These are phyloP conservation scores for Brachionus manjavacas DNA, from an alignment of 1,140 invertebrate genomes.

Conservation along the genomic window DNA sequence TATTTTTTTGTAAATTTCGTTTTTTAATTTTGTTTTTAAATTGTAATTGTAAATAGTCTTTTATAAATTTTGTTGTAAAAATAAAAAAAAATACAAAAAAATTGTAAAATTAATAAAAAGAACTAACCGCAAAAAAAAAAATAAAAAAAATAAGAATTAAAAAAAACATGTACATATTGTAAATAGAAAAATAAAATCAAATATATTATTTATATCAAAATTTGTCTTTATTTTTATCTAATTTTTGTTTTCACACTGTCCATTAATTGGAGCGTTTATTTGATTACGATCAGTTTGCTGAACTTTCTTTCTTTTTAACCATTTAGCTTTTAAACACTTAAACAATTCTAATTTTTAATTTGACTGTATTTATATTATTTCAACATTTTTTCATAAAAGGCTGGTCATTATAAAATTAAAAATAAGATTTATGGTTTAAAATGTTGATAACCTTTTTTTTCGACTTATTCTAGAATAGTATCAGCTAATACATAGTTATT, in stretches of 20 bases:
- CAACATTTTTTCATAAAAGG: neutral
- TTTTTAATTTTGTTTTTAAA: neutral
- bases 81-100: neutral
- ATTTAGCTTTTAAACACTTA: neutral
- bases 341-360: no score
- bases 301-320: neutral
- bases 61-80: neutral
- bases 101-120: neutral
- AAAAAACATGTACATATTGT: no score
- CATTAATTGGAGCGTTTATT: neutral
- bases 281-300: neutral
- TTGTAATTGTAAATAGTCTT: neutral
- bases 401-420: neutral
- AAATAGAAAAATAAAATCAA: no score
- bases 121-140: neutral
- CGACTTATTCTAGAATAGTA: no score
- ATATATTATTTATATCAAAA: no score
- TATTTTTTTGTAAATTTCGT: neutral
- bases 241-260: no score
- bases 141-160: neutral
- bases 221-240: no score
- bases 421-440: no score
- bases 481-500: no score
- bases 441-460: no score
- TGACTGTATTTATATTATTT: no score